phyloP scores from a whole-genome alignment of 2,797 vertebrate genomes.

The Scolopax rusticola region DNA sequence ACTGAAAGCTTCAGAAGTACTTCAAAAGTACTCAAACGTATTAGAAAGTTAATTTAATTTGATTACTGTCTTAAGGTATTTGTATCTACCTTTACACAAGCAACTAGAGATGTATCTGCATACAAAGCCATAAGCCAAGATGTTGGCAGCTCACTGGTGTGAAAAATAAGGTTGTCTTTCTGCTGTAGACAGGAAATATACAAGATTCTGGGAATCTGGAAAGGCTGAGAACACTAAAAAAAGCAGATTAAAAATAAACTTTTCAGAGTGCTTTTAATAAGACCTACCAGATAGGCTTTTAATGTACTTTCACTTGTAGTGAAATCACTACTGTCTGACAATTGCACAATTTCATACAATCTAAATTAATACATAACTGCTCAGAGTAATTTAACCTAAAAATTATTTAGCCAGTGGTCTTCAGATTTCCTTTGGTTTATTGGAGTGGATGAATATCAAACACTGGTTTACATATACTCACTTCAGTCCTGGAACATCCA shows the following conservation, averaged over 20 bases:
- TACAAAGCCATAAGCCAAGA: neutral
- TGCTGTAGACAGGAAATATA: neutral
- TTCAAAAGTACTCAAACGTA: neutral
- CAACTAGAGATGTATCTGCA: neutral
- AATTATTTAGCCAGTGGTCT: neutral
- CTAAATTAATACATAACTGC: neutral
- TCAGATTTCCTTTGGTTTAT: neutral
- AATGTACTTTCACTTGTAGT: neutral
- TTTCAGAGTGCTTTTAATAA: neutral
- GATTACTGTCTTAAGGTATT: neutral
- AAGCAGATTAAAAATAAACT: neutral
- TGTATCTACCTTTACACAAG: neutral
- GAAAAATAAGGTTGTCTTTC: neutral
- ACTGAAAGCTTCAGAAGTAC: neutral
- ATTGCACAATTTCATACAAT: neutral
- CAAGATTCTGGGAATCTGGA: neutral
- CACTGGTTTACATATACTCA: conserved; percentile 77
- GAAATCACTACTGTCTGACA: neutral
- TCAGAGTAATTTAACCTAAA: neutral
- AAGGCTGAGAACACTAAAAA: neutral
- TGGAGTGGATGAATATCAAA: neutral
- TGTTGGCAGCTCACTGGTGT: neutral
- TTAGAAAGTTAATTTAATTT: neutral
- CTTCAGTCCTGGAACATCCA: conserved; percentile 97
- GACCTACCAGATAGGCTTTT: neutral